Percentiles rank a stretch among this genome's conserved stretches.
phyloP scores from a whole-genome alignment of 2,113 vertebrate genomes.

The Stictonetta naevosa region DNA sequence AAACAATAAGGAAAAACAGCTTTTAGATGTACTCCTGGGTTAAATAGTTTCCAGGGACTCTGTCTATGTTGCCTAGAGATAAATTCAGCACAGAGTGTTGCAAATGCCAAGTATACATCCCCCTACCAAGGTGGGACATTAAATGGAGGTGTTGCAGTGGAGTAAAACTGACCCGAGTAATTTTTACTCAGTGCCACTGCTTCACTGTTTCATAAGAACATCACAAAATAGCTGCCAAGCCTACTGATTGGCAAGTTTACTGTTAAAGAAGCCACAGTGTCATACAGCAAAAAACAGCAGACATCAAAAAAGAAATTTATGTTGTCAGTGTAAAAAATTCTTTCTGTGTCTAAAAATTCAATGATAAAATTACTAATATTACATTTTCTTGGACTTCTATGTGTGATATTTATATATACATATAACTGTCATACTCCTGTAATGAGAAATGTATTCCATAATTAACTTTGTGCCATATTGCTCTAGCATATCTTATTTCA shows the following conservation, averaged over 20 bases:
- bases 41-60: conserved; percentile 28
- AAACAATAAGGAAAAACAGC: conserved; percentile 45
- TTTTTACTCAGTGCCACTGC: neutral
- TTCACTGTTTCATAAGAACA: neutral
- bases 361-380: neutral
- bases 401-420: neutral
- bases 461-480: neutral
- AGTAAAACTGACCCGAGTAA: neutral
- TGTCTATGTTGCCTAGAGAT: neutral
- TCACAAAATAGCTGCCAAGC: neutral
- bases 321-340: neutral
- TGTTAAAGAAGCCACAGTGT: neutral
- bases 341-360: neutral
- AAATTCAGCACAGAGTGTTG: neutral
- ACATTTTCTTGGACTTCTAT: neutral
- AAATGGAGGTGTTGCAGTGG: neutral
- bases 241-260: neutral
- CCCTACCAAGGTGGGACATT: neutral
- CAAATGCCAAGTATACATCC: neutral
- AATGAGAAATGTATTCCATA: neutral
- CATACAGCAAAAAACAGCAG: neutral
- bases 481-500: neutral
- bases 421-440: neutral
- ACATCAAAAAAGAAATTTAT: neutral
- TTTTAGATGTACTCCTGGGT: conserved; percentile 34